Percentiles rank a stretch among this genome's conserved stretches.
Conservation (phyloP, 2,113 vertebrate genomes). For the Anolis sagrei region DNA sequence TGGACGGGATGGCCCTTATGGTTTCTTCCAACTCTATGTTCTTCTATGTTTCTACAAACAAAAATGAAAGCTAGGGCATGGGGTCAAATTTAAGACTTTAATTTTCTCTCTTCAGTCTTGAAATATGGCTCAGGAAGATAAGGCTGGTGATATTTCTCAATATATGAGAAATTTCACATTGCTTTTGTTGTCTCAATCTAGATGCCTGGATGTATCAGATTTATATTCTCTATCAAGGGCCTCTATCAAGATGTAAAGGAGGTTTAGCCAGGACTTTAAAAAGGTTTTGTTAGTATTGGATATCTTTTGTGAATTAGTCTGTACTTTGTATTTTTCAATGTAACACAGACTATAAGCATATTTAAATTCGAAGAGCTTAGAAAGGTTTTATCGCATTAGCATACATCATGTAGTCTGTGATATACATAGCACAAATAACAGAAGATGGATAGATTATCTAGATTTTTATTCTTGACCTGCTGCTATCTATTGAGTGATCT, state of each 20-base stretch:
- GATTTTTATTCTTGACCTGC: neutral
- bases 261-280: neutral
- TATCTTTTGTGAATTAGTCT: neutral
- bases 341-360: neutral
- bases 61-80: neutral
- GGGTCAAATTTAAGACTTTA: neutral
- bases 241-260: neutral
- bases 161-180: neutral
- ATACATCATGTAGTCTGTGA: constrained; percentile 16
- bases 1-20: too few relatives aligned
- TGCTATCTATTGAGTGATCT: constrained; percentile 15
- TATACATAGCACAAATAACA: constrained; percentile 7
- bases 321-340: neutral
- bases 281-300: neutral
- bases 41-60: too few relatives aligned
- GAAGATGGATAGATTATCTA: constrained; percentile 13
- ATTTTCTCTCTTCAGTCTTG: neutral
- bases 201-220: neutral
- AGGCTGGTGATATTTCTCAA: neutral
- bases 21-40: too few relatives aligned
- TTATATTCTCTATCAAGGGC: neutral
- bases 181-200: neutral
- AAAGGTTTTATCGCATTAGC: constrained; percentile 30
- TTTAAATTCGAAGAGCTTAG: constrained; percentile 42
- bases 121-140: neutral